Evolutionary conservation across 2,888 invertebrate species (phyloP), one percentile per base, ranked within the genome.

Genomic region (Calameuta pallipes): DNA sequence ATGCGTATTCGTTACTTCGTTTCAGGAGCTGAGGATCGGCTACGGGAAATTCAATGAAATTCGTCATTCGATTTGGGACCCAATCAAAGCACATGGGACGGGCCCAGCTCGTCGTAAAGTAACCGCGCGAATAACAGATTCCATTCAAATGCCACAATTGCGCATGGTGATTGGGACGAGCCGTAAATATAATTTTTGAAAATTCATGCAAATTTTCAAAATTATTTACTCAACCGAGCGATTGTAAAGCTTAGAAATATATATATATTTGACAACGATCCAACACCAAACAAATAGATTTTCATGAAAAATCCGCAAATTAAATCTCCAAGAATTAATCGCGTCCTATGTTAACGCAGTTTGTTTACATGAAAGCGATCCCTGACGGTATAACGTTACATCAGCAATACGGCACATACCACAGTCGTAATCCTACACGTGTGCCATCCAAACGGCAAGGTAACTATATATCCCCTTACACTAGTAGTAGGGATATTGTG

Each of bases 1-100:
- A 90, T 87, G 88, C 83, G 82, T 87, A 82, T 86, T 86, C 85
- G 85, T 84, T 83, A 83, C 85, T 86, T 81, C 81, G 78, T 82
- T 81, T 74, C 71, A 34, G 23, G 71, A 71, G 33, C 3, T 23
- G 71, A 71, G 15, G 56, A 56, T 56, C 23, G 56, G 56, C 23
- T 23, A 56, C 56, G 56, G 56, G 56, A 56, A 56, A 56, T 56
- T 56, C 23, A 23, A 56, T 56, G 56, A 56, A 56, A 56, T 56
- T 56, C 56, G 56, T 56, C 56, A 56, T 56, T 56, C 23, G 23
- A 56, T 23, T 56, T 23, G 1, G 23, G 23, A 56, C 23, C 23
- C 56, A 23, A 56, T 56, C 23, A 23, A 56, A 56, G 56, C 56
- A 23, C 56, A 56, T 56, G 56, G 56, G 56, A 56, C 23, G 56